Evolutionary conservation across 2,797 vertebrate species (phyloP), one percentile per base, ranked within the genome.

Genomic region (Spondyliosoma cantharus): DNA sequence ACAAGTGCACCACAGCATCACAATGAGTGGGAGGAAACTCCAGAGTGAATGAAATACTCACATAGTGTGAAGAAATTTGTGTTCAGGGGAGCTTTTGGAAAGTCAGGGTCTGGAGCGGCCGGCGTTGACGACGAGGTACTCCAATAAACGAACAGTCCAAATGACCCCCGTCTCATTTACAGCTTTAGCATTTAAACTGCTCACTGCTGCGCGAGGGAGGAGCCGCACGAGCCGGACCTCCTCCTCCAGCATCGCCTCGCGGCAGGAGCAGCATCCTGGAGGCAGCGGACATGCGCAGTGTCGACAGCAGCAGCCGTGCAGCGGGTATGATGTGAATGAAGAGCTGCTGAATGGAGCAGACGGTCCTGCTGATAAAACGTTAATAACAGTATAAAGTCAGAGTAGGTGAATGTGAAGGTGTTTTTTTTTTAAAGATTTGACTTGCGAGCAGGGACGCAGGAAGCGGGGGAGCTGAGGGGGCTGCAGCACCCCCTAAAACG

Each of bases 71-170:
- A 84, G 72, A 85, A 87, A 60, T 17, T 0, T 29, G 62, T 70
- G 75, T 63, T 82, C 68, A 54, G 69, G 45, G 86, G 75, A 70
- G 70, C 22, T 80, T 84, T 89, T 82, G 83, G 87, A 90, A 71
- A 88, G 93, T 87, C 74, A 64, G 84, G 83, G 74, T 92, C 89
- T 90, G 92, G 92, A 93, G 91, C 85, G 72, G 89, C 89, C 85
- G 86, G 87, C 74, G 81, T 76, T 72, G 87, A 88, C 74, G 85
- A 94, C 74, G 85, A 94, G 87, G 89, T 93, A 93, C 93, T 95
- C 94, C 94, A 92, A 88, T 93, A 69, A 88, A 91, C 85, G 85
- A 92, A 92, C 93, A 88, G 93, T 95, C 95, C 95, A 93, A 95
- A 93, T 93, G 93, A 92, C 86, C 88, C 91, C 82, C 63, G 89